A percentile compares a stretch with the other conserved stretches of the same genome.
Evolutionary conservation across 2,113 vertebrate genomes (phyloP).

Genomic region (Melanocharis versteri): DNA sequence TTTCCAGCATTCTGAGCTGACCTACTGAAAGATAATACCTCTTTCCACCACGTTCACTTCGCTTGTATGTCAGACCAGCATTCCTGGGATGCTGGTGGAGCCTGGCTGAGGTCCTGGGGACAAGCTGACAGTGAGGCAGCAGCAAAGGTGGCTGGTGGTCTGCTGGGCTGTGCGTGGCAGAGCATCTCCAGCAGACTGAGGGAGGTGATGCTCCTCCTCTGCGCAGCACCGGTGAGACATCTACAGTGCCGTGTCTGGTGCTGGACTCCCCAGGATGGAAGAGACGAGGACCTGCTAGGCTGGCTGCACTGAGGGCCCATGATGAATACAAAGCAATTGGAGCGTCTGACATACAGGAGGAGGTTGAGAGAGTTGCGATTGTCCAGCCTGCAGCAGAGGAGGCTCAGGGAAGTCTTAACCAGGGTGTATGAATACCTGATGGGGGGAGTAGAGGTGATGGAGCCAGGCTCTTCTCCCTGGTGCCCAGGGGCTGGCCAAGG

Average conservation of each 20-base stretch:
- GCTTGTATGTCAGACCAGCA: fast-evolving
- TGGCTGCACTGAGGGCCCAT: neutral
- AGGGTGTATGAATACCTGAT: neutral
- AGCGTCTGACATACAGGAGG: neutral
- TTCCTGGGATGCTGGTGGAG: neutral
- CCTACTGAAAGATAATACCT: neutral
- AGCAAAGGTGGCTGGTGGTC: neutral
- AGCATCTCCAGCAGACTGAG: neutral
- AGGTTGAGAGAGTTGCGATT: neutral
- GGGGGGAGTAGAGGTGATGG: neutral
- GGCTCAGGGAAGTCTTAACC: neutral
- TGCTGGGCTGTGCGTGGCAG: neutral
- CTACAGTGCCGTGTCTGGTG: neutral
- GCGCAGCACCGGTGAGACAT: neutral
- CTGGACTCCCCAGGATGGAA: neutral
- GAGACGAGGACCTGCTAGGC: neutral
- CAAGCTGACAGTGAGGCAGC: neutral
- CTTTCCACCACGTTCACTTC: fast-evolving
- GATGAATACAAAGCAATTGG: neutral
- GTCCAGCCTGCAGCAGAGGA: neutral
- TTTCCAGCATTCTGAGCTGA: neutral
- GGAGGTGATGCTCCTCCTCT: neutral
- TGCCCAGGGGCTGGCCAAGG: neutral
- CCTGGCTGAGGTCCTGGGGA: neutral
- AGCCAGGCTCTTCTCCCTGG: neutral